Percentiles rank a stretch among this genome's conserved stretches.
Evolutionary conservation across 2,888 invertebrate species (phyloP).

Genomic region (Erynnis tages): DNA sequence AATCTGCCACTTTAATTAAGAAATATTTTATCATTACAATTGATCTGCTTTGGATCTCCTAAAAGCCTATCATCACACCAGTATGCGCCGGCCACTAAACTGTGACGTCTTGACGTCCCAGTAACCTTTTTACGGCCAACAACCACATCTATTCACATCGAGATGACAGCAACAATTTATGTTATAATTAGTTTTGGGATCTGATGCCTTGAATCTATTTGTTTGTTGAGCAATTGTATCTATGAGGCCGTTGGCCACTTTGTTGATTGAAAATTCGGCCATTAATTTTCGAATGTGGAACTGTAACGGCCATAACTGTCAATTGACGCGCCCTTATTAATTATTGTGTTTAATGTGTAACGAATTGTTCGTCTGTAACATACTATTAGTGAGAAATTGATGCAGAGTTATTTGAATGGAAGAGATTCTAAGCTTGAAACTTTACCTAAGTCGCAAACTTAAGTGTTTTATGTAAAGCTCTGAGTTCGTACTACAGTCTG

Average conservation of each 20-base stretch:
- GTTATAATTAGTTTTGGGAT: conserved; percentile 67
- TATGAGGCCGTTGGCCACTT: conserved; percentile 44
- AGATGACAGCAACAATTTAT: conserved; percentile 64
- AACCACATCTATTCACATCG: conserved; percentile 57
- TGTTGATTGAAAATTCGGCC: conserved; percentile 27
- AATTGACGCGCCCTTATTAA: not conserved
- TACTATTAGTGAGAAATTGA: too few relatives aligned
- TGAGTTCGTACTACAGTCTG: too few relatives aligned
- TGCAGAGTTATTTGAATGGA: too few relatives aligned
- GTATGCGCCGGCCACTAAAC: not conserved
- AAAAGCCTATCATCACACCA: too few relatives aligned
- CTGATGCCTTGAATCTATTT: conserved; percentile 46
- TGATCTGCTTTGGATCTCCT: too few relatives aligned
- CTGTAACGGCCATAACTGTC: conserved; percentile 4
- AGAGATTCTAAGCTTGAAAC: too few relatives aligned
- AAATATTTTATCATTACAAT: too few relatives aligned
- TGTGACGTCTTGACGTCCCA: conserved; percentile 13
- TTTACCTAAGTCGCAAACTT: too few relatives aligned
- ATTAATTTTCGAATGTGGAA: conserved; percentile 12
- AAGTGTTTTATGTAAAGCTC: too few relatives aligned
- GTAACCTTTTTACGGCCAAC: conserved; percentile 23
- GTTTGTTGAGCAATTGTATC: conserved; percentile 40
- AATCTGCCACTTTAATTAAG: too few relatives aligned
- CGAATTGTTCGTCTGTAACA: not conserved
- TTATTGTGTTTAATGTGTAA: not conserved